Evolutionary conservation across 2,888 invertebrate genomes (phyloP).

Genomic region (Caenorhabditis angaria): DNA sequence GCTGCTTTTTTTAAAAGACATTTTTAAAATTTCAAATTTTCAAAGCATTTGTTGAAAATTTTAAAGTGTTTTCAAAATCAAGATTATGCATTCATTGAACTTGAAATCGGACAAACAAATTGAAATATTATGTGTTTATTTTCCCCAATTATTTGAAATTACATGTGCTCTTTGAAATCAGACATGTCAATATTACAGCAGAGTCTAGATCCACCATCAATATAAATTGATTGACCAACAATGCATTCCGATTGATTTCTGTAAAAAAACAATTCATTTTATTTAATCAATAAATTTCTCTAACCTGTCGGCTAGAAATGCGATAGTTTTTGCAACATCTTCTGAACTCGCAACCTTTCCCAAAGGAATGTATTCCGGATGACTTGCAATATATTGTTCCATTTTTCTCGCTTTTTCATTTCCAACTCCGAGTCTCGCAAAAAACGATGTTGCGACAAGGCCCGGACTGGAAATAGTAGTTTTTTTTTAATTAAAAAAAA

Average conservation of each 20-base stretch:
- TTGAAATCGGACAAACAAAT: no score
- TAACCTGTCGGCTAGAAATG: constrained; percentile 36
- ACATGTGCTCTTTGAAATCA: constrained; percentile 40
- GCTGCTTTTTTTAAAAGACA: background rate
- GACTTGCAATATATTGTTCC: constrained; percentile 34
- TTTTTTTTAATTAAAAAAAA: no score
- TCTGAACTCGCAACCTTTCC: constrained; percentile 34
- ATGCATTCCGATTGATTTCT: constrained; percentile 45
- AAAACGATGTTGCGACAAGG: constrained; percentile 39
- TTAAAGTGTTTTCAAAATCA: no score
- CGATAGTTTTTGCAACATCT: constrained; percentile 41
- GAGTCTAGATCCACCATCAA: constrained; percentile 46
- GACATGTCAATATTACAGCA: constrained; percentile 44
- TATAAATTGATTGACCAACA: constrained; percentile 44
- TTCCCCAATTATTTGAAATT: no score
- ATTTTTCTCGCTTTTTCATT: constrained; percentile 40
- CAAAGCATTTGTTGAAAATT: no score
- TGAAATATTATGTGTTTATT: no score
- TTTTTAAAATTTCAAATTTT: background rate
- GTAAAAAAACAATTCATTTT: no score
- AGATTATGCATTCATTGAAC: no score
- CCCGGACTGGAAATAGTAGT: constrained; percentile 29
- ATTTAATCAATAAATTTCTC: no score
- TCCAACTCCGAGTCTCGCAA: constrained; percentile 33
- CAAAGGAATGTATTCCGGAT: constrained; percentile 39